A percentile compares a stretch with the other conserved stretches of the same genome.
Conservation (phyloP, 1,140 invertebrate species). For the Yoshiicerus persimilis region DNA sequence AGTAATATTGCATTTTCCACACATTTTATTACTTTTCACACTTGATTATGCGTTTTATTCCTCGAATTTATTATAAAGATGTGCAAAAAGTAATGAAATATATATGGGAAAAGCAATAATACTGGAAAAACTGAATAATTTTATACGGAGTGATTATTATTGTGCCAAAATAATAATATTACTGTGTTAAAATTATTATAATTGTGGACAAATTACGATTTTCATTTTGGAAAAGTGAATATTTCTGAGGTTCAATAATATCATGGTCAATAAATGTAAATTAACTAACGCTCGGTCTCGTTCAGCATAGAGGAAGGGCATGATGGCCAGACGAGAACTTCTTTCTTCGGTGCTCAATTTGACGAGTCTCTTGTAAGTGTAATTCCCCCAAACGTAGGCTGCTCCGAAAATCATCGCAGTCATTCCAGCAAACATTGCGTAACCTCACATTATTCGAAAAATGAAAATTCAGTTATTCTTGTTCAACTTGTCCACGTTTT, state of each 20-base stretch:
- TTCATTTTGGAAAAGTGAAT: no score
- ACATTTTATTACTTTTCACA: no score
- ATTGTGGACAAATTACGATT: conserved; percentile 51
- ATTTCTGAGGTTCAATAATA: no score
- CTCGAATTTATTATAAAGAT: no score
- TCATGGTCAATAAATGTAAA: no score
- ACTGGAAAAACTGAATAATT: no score
- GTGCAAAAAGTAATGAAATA: no score
- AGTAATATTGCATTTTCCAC: no score
- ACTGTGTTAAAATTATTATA: background rate
- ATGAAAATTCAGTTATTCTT: conserved; percentile 15
- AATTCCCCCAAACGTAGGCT: conserved; percentile 62
- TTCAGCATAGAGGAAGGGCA: conserved; percentile 76
- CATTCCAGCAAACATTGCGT: conserved; percentile 62
- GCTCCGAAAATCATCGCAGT: conserved; percentile 62
- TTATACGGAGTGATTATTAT: background rate
- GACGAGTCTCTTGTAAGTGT: conserved; percentile 59
- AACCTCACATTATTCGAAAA: conserved; percentile 57
- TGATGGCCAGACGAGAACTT: conserved; percentile 70
- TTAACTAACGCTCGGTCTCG: conserved; percentile 76
- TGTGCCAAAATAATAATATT: background rate
- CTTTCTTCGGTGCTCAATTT: conserved; percentile 69
- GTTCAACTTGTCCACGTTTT: background rate
- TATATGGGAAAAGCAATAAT: no score
- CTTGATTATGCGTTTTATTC: no score